Evolutionary conservation across 1,140 invertebrate species (phyloP), one percentile per base, ranked within the genome.

Genomic region (Monochamus saltuarius): DNA sequence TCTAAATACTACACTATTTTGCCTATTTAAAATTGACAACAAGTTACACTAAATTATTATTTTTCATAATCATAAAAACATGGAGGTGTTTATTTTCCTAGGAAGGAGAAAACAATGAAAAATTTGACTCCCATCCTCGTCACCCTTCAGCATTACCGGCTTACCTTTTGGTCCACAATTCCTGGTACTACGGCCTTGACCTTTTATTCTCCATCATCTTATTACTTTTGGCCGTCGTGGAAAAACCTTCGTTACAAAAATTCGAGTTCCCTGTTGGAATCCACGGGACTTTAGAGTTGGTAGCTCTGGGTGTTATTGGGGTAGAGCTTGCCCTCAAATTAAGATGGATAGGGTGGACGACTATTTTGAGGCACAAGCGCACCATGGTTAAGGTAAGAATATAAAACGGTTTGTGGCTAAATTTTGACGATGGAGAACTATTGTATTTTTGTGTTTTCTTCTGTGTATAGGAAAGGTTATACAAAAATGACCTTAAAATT

Each of bases 31-130:
- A n/a, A n/a, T n/a, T n/a, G n/a, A n/a, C n/a, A n/a, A 29, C 22
- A 29, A 29, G 6, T 29, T 29, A 3, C 2, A 29, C 6, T 3
- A 29, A 29, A 29, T 2, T 29, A 29, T 6, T 6, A 29, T 29
- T 29, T 29, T 29, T 3, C 22, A 29, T 29, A 29, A 29, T 29
- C 22, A 29, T 29, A 29, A 29, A 29, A 29, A 29, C 6, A 29
- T 29, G 2, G 6, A 29, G 22, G 22, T 29, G 4, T 56, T 60
- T 50, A 29, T 47, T 43, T 53, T 71, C 62, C 37, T 74, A 94
- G 87, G 93, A 96, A 86, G 93, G 92, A 9, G 84, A 86, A 77
- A 94, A 95, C 71, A 96, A 96, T 81, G 92, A 95, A 76, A 95
- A 95, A 76, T 95, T 94, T 74, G 89, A 91, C 71, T 92, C 90